Evolutionary conservation across 2,113 vertebrate species (phyloP), one percentile per base, ranked within the genome.

Genomic region (Eurystomus gularis): DNA sequence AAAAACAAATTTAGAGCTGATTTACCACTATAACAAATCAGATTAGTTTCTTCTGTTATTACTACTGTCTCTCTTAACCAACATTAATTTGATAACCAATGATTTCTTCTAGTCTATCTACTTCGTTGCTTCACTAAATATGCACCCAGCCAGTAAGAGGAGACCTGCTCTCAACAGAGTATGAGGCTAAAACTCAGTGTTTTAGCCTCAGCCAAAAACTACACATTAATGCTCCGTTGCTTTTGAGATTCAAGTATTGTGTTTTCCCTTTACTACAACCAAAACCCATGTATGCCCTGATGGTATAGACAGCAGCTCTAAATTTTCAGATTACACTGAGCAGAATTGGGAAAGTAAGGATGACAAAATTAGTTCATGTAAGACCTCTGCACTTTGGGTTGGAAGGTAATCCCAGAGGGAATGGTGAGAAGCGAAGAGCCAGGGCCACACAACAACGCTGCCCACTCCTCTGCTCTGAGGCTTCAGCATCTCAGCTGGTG

Each of bases 361-460:
- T 31, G 58, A 51, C 35, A 51, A 84, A 61, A 61, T 26, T 2
- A 39, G 28, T 28, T 81, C 28, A 13, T 0, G 4, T 5, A 17
- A 5, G 23, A 57, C 26, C 39, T 66, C 55, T 24, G 5, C 23
- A 5, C 55, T 70, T 17, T 10, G 37, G 51, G 49, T 24, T 70
- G 42, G n/a, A 82, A 86, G 76, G 57, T 9, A 40, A 77, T 26
- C 13, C 29, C 75, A 48, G n/a, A 24, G 15, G 40, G 28, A 71
- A 51, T 0, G 3, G 24, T 0, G 1, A 26, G 75, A 17, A 21
- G 33, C 2, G 1, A 14, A 13, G 31, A 64, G 28, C 11, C 26
- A 28, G 17, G 52, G 57, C n/a, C 24, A 10, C 1, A 6, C 9
- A 14, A 9, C 0, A 0, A 23, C 11, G 26, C 17, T 60, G 57